A percentile compares a stretch with the other conserved stretches of the same genome.
Conservation (phyloP, 2,797 vertebrate species). For the Psittacula derbiana region DNA sequence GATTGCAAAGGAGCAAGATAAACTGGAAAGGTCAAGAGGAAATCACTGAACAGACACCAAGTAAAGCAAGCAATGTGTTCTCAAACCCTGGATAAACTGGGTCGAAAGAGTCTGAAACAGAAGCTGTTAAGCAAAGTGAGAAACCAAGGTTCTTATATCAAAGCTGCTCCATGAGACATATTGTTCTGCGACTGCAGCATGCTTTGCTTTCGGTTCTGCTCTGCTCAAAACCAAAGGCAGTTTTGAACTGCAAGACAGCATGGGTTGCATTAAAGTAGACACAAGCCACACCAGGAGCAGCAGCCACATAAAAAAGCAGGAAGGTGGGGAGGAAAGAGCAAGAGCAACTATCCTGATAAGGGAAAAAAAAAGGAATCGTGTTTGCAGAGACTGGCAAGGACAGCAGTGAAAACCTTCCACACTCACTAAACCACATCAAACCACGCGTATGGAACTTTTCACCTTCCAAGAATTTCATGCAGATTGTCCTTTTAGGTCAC, state of each 20-base stretch:
- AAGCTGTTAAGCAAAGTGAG: constrained; percentile 21
- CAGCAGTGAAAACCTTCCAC: not conserved
- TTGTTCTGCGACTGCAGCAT: not conserved
- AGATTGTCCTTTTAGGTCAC: not conserved
- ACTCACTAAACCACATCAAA: not conserved
- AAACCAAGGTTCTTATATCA: not conserved
- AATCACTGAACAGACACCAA: not conserved
- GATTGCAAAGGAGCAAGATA: not conserved
- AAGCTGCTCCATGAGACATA: not conserved
- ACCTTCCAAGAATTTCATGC: not conserved
- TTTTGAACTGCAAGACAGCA: not conserved
- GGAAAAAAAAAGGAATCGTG: not conserved
- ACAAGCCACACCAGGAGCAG: not conserved
- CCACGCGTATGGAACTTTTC: accelerated
- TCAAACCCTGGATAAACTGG: not conserved
- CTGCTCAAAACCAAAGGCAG: not conserved
- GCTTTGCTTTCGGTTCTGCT: not conserved
- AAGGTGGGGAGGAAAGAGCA: not conserved
- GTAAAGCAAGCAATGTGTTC: not conserved
- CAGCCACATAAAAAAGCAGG: not conserved
- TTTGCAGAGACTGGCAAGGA: not conserved
- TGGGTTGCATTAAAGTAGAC: not conserved
- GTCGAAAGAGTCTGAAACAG: constrained; percentile 23
- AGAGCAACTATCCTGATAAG: not conserved
- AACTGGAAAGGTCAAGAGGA: not conserved